Conservation (phyloP, 2,113 vertebrate species). For the Ahaetulla prasina region DNA sequence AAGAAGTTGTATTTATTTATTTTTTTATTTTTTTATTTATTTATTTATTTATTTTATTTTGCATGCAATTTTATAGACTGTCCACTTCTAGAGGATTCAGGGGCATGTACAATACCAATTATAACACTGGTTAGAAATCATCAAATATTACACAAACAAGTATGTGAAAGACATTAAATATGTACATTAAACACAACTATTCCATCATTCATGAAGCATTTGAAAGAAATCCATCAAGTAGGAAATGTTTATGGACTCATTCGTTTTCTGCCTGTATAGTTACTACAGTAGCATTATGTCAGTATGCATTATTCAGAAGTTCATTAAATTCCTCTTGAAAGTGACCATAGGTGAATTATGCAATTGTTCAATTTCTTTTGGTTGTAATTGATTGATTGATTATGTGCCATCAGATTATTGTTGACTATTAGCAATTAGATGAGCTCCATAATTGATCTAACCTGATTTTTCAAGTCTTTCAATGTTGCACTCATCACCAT, state of each 20-base stretch:
- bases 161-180: neutral
- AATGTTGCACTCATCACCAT: neutral
- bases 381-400: neutral
- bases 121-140: neutral
- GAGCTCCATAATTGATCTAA: neutral
- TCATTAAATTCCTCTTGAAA: neutral
- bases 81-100: neutral
- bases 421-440: neutral
- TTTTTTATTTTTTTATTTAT: no score
- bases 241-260: neutral
- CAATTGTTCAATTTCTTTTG: neutral
- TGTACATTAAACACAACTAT: neutral
- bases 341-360: neutral
- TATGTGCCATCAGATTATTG: neutral
- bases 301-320: neutral
- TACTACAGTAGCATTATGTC: neutral
- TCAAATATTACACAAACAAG: neutral
- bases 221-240: neutral
- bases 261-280: neutral
- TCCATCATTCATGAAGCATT: neutral
- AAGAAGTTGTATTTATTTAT: neutral
- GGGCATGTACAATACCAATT: neutral
- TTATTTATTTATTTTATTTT: neutral
- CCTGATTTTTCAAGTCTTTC: neutral
- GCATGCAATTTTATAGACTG: neutral